phyloP scores from a whole-genome alignment of 92 coral and sea anemone species.

The Epizoanthus ramosus region DNA sequence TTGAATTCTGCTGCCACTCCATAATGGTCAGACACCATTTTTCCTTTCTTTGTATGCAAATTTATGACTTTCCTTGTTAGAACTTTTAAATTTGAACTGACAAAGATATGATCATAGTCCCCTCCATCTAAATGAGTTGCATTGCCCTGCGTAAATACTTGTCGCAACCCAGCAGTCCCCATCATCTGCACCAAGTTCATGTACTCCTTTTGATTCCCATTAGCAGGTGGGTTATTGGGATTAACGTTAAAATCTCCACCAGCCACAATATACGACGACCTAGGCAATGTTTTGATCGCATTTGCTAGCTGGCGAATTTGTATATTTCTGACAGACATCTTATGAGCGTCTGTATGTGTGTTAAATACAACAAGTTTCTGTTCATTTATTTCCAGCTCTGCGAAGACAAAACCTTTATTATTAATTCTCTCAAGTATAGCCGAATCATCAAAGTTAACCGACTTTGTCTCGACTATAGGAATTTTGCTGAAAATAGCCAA shows the following conservation, averaged over 20 bases:
- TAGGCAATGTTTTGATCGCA: slow-evolving; percentile 23
- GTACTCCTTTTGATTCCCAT: slow-evolving; percentile 46
- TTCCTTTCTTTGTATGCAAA: slow-evolving; percentile 43
- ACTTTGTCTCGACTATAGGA: slow-evolving; percentile 47
- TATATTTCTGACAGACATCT: slow-evolving; percentile 34
- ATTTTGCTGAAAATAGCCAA: slow-evolving; percentile 75
- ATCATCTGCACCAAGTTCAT: slow-evolving; percentile 34
- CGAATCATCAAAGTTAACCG: slow-evolving; percentile 43
- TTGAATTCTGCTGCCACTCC: slow-evolving; percentile 54
- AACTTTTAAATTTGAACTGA: slow-evolving; percentile 53
- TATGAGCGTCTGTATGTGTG: slow-evolving; percentile 73
- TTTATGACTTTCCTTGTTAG: slow-evolving; percentile 37
- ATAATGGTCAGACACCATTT: slow-evolving; percentile 74
- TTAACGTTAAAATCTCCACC: slow-evolving; percentile 85
- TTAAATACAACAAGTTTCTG: slow-evolving; percentile 52
- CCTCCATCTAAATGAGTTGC: slow-evolving; percentile 63
- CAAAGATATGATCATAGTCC: slow-evolving; percentile 58
- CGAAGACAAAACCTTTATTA: slow-evolving; percentile 73
- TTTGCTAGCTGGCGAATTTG: slow-evolving; percentile 61
- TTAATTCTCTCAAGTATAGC: slow-evolving; percentile 43
- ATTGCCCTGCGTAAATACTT: slow-evolving; percentile 55
- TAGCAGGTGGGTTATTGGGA: slow-evolving; percentile 57
- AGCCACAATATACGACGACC: slow-evolving; percentile 52
- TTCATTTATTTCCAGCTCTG: slow-evolving; percentile 45
- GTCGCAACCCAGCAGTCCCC: slow-evolving; percentile 33